Evolutionary conservation across 2,888 invertebrate genomes (phyloP), one percentile per base, ranked within the genome.

Genomic region (Synanthedon andrenaeformis): DNA sequence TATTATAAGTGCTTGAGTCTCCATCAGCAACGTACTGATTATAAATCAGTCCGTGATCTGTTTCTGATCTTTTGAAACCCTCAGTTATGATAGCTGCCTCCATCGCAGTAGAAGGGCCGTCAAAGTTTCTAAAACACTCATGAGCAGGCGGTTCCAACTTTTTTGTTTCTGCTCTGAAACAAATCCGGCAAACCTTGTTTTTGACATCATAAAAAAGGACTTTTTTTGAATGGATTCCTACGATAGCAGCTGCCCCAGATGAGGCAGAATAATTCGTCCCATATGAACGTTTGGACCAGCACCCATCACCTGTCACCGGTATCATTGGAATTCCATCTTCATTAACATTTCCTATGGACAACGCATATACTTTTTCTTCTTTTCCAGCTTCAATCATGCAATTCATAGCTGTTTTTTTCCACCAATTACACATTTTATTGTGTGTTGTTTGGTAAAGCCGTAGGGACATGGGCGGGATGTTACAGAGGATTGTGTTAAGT

Each of bases 1-100:
- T 55, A 41, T 52, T 42, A 52, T 58, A 56, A 8, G 58, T 55
- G n/a, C 51, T 54, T 11, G 52, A 53, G 53, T 56, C 58, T n/a
- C 54, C 56, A 53, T 58, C 58, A 13, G 54, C 56, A n/a, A 58
- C 41, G 12, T 49, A 51, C 17, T 49, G 48, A 45, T 52, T 42
- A 49, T 58, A 58, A 53, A 58, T 55, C 4, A 55, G 50, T 49
- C 55, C 54, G 49, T 55, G 53, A 35, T 14, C 41, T 19, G 42
- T 45, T 49, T 55, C 2, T 6, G 55, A 58, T 19, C n/a, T 51
- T 54, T 56, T 56, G 19, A 56, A 56, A 13, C 54, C 56, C 23
- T 58, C 56, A 11, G 42, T 42, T 28, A 58, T 54, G 13, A 56
- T 58, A 41, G 17, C 45, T 14, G 54, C 23, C 48, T 57, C 57